Base-by-base conservation (phyloP, 1,140 invertebrate species). In the Choristoneura fumiferana region DNA sequence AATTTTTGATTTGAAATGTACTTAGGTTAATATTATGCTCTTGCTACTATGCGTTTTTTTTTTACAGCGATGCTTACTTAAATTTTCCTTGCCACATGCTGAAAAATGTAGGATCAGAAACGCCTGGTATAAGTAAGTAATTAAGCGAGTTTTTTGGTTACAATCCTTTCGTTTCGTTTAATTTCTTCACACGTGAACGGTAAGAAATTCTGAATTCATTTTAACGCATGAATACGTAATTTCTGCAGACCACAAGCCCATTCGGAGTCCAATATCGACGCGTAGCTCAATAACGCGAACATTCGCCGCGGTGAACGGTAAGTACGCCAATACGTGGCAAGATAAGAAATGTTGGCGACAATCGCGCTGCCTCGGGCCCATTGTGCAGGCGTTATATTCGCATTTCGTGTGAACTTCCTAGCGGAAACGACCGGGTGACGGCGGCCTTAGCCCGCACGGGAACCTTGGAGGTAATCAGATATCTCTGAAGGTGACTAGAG, bases 271-370 rank as follows among this genome's bases (percentile, higher is more conserved):
- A 72, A 69, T 72, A 67, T 72, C 70, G 58, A 62, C 57, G 60
- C 60, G 59, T 69, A 53, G 56, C 62, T 69, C 66, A 72, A 72
- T 69, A 69, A 69, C 65, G 62, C 64, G 59, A 63, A 69, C 63
- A 69, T 65, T 72, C 59, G 45, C 60, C 60, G 54, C 63, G 56
- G 62, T 60, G 60, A 67, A 65, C 60, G 45, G 66, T 65, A 66
- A 72, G 61, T 55, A 61, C 63, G 58, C 63, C 64, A 73, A 67
- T 71, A 69, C 61, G 67, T 67, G 60, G 38, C 56, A 45, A 71
- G 71, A 71, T 74, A 74, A 74, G 69, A 66, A 65, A 71, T 66
- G 67, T 65, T 60, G 66, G 61, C 64, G 70, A 65, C 70, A 67
- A 72, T 69, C 62, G 63, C 57, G 45, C 53, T 58, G 63, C 35